These are phyloP conservation scores for Isichthys henryi DNA, from an alignment of 2,113 vertebrate genomes.

Conservation along the genomic window DNA sequence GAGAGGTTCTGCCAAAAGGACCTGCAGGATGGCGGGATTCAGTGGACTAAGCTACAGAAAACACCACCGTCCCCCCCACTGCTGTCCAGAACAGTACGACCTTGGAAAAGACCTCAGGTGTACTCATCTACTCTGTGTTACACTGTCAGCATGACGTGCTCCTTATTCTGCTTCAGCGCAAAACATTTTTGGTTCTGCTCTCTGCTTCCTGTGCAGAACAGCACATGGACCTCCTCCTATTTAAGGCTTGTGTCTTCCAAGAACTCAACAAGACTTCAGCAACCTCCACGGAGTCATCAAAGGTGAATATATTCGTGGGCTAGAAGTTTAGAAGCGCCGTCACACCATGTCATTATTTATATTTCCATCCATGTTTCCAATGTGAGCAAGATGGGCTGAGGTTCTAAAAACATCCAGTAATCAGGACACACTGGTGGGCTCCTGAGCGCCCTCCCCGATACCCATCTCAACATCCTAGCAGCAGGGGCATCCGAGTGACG, in stretches of 20 bases:
- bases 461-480: slow-evolving; percentile 48
- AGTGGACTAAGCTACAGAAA: background rate
- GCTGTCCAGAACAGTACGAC: background rate
- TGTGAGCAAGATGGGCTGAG: slow-evolving; percentile 30
- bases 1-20: background rate
- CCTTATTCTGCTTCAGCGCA: background rate
- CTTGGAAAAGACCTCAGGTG: background rate
- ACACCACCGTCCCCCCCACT: background rate
- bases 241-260: background rate
- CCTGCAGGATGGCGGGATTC: background rate
- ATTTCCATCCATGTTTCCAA: slow-evolving; percentile 33
- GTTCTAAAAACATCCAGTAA: slow-evolving; percentile 45
- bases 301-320: background rate
- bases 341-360: slow-evolving; percentile 5
- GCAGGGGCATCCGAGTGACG: slow-evolving; percentile 34
- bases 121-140: background rate
- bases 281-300: background rate
- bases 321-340: background rate
- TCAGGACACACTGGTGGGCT: slow-evolving; percentile 54
- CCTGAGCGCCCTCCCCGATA: slow-evolving; percentile 46
- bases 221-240: background rate
- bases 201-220: background rate
- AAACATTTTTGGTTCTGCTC: background rate
- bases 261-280: background rate
- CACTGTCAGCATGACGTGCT: background rate